These are phyloP conservation scores for Mus spicilegus DNA, from an alignment of 2,113 vertebrate genomes.

Conservation along the genomic window DNA sequence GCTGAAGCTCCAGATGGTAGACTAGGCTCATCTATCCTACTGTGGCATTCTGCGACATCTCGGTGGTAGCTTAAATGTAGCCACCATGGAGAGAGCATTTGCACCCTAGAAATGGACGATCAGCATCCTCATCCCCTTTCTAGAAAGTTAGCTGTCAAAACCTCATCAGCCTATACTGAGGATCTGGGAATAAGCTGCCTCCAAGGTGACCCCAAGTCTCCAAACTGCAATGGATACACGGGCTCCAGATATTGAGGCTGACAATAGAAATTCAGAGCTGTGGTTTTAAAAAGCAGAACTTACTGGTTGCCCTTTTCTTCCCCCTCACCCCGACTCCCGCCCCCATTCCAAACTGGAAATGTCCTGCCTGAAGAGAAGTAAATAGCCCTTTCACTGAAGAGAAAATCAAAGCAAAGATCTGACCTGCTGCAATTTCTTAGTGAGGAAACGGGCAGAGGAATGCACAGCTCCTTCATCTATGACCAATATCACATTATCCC, in stretches of 20 bases:
- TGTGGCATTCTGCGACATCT: not conserved
- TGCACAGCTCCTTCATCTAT: conserved; percentile 12
- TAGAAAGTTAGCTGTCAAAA: not conserved
- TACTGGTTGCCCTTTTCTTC: not conserved
- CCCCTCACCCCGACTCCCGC: not conserved
- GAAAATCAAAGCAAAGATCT: conserved; percentile 28
- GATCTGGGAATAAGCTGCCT: not conserved
- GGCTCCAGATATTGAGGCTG: not conserved
- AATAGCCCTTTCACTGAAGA: conserved; percentile 48
- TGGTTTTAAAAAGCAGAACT: not conserved
- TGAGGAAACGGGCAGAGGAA: not conserved
- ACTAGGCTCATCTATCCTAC: not conserved
- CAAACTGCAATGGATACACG: not conserved
- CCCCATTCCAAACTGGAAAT: not conserved
- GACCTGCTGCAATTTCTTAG: conserved; percentile 48
- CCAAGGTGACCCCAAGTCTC: not conserved
- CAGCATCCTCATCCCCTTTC: not conserved
- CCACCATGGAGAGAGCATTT: not conserved
- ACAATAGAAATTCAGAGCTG: not conserved
- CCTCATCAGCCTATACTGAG: not conserved
- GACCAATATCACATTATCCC: conserved; percentile 60
- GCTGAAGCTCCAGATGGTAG: not conserved
- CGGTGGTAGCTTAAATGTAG: not conserved
- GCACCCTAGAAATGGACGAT: not conserved
- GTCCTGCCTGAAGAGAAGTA: conserved; percentile 42